Percentiles rank a stretch among this genome's conserved stretches.
Conservation (phyloP, 2,797 vertebrate genomes). For the Diplodus puntazzo region DNA sequence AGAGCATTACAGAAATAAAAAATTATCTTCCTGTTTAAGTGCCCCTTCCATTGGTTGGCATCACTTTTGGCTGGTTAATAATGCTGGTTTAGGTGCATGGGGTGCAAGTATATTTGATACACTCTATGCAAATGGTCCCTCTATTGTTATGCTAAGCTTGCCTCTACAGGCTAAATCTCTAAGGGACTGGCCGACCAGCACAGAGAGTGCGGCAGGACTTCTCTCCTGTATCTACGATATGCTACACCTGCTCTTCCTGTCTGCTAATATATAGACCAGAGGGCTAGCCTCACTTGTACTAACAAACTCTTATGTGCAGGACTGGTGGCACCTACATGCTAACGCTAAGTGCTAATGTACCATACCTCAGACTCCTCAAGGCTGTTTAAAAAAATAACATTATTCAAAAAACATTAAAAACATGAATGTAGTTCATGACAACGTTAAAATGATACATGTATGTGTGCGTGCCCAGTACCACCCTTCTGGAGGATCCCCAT, state of each 20-base stretch:
- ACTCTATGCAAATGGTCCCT: constrained; percentile 81
- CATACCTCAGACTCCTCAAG: constrained; percentile 80
- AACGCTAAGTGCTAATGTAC: constrained; percentile 89
- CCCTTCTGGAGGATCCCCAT: constrained; percentile 65
- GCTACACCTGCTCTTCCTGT: constrained; percentile 79
- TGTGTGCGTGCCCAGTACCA: constrained; percentile 73
- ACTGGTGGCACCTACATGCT: constrained; percentile 82
- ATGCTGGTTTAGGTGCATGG: constrained; percentile 89
- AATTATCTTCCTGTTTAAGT: constrained; percentile 77
- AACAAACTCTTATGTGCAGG: constrained; percentile 77
- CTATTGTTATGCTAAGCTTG: constrained; percentile 78
- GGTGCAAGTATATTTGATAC: constrained; percentile 79
- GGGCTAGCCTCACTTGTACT: constrained; percentile 65
- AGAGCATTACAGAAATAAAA: constrained; percentile 74
- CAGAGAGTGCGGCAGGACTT: constrained; percentile 64
- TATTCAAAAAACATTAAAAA: constrained; percentile 74
- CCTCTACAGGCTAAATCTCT: constrained; percentile 77
- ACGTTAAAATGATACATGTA: constrained; percentile 74
- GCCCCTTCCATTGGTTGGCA: constrained; percentile 79
- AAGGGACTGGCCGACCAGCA: constrained; percentile 76
- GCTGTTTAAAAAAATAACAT: constrained; percentile 75
- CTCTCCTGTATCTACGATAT: constrained; percentile 74
- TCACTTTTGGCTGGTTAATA: constrained; percentile 86
- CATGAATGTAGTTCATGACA: constrained; percentile 77
- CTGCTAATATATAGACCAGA: constrained; percentile 70